Base-by-base conservation (phyloP, 1,140 invertebrate genomes). In the Drosophila punjabiensis region DNA sequence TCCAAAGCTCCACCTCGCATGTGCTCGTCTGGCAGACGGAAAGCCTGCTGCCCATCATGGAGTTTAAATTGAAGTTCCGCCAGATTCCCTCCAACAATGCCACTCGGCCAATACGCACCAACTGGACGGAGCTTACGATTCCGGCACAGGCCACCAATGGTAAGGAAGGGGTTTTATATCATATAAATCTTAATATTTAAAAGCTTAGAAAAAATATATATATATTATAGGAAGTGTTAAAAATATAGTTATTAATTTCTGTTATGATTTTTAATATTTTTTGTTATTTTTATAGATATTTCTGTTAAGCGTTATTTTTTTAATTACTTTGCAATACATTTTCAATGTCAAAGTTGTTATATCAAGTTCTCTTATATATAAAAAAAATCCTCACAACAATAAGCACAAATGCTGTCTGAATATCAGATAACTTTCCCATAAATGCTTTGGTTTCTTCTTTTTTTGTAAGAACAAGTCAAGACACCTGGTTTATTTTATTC, bases 11-110 rank as follows among this genome's bases (percentile, higher is more conserved):
- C 66, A 93, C 90, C 0, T 85, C 95, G 11, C 95, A 95, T 79
- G 95, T 95, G 48, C 94, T 96, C 28, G 95, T 96, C 39, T 96
- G 96, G 96, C 95, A 96, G 79, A 95, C 96, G 11, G 96, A 96
- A 77, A 96, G 96, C 79, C 95, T 96, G 71, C 94, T 94, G 39
- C 94, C 95, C 0, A 95, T 96, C 28, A 95, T 95, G 59, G 95
- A 96, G 79, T 96, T 96, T 62, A 95, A 95, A 64, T 94, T 96
- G 24, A 95, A 94, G 90, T 96, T 96, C 91, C 92, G 95, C 52
- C 92, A 93, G 52, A 82, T 93, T 18, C 89, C 92, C 14, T 93
- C 92, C 33, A 83, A 89, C 18, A 90, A 90, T 48, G 32, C 70
- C 7, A 81, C 82, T 8, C 74, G 71, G 13, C 61, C 64, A 0